Conservation (phyloP, 2,797 vertebrate species). For the Crenichthys baileyi region DNA sequence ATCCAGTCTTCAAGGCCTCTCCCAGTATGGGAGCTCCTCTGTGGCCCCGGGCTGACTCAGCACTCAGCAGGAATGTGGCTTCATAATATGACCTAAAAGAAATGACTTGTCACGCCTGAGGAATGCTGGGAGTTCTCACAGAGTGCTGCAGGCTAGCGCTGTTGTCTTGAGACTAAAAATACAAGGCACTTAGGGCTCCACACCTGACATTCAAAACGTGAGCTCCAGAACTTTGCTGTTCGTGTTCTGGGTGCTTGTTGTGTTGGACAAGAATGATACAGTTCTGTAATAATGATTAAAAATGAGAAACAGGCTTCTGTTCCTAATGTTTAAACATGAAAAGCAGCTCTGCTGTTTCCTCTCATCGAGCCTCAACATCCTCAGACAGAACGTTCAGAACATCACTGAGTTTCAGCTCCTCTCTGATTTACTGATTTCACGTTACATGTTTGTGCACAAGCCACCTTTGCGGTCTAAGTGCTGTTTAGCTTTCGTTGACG, state of each 20-base stretch:
- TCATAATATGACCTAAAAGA: slow-evolving; percentile 44
- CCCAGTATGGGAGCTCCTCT: slow-evolving; percentile 25
- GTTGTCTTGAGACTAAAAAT: slow-evolving; percentile 4
- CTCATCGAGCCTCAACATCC: neutral
- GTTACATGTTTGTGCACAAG: neutral
- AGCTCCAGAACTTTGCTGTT: neutral
- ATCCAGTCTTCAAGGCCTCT: slow-evolving; percentile 33
- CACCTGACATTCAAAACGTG: neutral
- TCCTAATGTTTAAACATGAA: too few species aligned
- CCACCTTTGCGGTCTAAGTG: neutral
- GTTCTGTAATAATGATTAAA: neutral
- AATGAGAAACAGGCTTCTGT: neutral
- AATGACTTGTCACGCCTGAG: slow-evolving; percentile 50
- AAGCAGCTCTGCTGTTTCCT: too few species aligned
- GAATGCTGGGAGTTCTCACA: slow-evolving; percentile 45
- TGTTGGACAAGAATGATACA: neutral
- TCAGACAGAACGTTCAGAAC: neutral
- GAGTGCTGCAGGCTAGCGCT: slow-evolving; percentile 20
- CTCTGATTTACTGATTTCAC: too few species aligned
- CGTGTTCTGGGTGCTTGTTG: neutral
- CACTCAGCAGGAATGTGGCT: slow-evolving; percentile 61
- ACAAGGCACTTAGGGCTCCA: neutral
- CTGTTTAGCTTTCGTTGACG: neutral
- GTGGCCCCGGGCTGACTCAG: slow-evolving; percentile 44
- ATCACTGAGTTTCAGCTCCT: neutral